Conservation (phyloP, 2,113 vertebrate genomes). For the Eulacestoma nigropectus region DNA sequence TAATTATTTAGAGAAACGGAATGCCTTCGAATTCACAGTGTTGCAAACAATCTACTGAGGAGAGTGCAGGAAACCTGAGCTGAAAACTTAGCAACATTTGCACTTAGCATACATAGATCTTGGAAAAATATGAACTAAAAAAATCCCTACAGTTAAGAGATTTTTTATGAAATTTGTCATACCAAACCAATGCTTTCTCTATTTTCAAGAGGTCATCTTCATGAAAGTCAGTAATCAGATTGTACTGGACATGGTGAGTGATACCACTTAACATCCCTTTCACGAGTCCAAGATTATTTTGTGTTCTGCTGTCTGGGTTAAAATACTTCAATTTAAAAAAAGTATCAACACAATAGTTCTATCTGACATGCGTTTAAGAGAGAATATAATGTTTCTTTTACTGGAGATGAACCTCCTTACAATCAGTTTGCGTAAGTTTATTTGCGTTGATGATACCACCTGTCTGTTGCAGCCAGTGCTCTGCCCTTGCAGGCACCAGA, state of each 20-base stretch:
- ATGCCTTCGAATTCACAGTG: neutral
- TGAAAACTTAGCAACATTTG: neutral
- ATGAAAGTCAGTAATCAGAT: neutral
- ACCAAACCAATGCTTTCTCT: neutral
- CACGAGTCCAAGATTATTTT: neutral
- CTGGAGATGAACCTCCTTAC: neutral
- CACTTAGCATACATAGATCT: neutral
- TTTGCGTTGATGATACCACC: neutral
- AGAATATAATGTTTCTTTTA: neutral
- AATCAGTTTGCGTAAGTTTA: neutral
- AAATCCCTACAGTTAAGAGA: neutral
- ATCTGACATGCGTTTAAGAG: fast-evolving
- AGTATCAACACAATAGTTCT: neutral
- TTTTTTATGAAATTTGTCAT: neutral
- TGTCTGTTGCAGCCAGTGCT: neutral
- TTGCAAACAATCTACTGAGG: neutral
- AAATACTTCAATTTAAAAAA: neutral
- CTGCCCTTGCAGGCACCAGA: neutral
- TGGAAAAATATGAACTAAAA: neutral
- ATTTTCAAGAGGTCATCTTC: neutral
- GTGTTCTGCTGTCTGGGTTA: neutral
- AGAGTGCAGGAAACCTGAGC: neutral
- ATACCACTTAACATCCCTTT: neutral
- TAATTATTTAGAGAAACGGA: neutral
- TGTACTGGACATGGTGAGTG: neutral